phyloP scores from a whole-genome alignment of 2,888 invertebrate species.

The Entomobrya multifasciata region DNA sequence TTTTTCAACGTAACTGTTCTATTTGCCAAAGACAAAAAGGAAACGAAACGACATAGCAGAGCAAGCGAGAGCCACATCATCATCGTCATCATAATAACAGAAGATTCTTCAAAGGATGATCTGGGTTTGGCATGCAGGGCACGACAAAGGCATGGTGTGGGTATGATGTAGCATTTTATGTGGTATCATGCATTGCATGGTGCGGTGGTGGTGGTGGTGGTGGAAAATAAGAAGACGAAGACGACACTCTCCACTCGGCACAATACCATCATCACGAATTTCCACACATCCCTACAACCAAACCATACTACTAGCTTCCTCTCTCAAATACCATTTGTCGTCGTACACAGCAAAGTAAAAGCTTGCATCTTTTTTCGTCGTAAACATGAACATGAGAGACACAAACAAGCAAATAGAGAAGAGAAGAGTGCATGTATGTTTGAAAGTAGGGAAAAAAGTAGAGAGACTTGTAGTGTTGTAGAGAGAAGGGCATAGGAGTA shows the following conservation, averaged over 20 bases:
- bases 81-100: not conserved
- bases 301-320: not conserved
- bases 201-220: constrained; percentile 6
- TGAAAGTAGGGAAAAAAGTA: not conserved
- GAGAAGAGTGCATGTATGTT: not conserved
- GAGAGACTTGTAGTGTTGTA: not conserved
- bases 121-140: constrained; percentile 47
- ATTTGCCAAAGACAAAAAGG: constrained; percentile 5
- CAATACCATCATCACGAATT: not conserved
- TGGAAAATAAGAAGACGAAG: constrained; percentile 16
- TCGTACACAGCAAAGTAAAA: not conserved
- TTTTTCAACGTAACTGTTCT: not conserved
- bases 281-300: no score
- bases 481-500: not conserved
- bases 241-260: not conserved
- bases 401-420: not conserved
- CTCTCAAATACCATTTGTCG: not conserved
- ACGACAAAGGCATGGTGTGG: constrained; percentile 18
- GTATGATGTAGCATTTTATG: not conserved
- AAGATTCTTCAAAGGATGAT: constrained; percentile 8
- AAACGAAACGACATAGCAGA: not conserved
- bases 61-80: constrained; percentile 8
- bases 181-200: not conserved
- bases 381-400: not conserved
- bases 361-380: not conserved